Conservation (phyloP, 2,113 vertebrate species). For the Psophia crepitans region DNA sequence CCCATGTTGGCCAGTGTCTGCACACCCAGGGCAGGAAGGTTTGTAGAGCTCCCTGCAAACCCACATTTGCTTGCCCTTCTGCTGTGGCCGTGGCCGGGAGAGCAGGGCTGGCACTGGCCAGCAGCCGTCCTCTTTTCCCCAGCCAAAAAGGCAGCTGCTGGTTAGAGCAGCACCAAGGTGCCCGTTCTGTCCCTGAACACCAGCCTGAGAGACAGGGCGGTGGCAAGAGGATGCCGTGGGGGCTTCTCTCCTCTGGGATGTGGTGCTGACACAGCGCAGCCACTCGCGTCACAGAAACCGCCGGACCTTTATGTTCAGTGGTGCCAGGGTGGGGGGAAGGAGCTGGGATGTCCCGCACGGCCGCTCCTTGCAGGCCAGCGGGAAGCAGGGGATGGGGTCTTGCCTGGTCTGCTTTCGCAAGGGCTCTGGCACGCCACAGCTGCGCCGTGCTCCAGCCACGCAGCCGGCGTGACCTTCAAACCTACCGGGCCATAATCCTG, state of each 20-base stretch:
- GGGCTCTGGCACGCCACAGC: neutral
- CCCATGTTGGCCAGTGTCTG: accelerated
- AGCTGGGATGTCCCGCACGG: accelerated
- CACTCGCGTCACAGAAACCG: accelerated
- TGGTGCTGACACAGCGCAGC: accelerated
- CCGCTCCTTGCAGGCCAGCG: accelerated
- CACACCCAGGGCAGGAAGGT: neutral
- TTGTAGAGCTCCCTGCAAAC: neutral
- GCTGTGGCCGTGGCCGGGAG: accelerated
- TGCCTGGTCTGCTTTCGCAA: neutral
- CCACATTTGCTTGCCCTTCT: no score
- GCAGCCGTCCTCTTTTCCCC: neutral
- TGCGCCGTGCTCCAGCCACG: accelerated
- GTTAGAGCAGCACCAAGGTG: neutral
- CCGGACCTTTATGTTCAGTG: neutral
- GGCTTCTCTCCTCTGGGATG: accelerated
- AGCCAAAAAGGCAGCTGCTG: neutral
- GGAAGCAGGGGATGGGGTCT: neutral
- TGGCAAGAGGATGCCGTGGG: neutral
- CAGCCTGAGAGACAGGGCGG: accelerated
- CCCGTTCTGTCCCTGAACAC: accelerated
- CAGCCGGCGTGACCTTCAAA: neutral
- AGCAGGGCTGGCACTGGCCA: accelerated
- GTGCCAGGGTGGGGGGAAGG: accelerated
- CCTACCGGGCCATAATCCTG: neutral